These are phyloP conservation scores for Pseudonaja textilis DNA, from an alignment of 2,113 vertebrate species.

Conservation along the genomic window DNA sequence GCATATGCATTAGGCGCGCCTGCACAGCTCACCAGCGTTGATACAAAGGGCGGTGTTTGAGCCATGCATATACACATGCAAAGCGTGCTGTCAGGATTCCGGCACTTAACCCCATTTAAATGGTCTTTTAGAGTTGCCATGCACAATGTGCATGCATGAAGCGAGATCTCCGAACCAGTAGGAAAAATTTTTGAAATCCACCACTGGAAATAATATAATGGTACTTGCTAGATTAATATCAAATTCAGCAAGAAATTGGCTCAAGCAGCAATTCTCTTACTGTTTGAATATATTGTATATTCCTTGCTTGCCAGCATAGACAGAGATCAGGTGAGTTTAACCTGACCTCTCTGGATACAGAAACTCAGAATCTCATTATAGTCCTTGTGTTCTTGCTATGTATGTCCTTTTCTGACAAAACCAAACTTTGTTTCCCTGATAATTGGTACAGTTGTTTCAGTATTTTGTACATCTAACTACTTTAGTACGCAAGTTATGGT, in stretches of 20 bases:
- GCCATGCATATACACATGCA: too few relatives aligned
- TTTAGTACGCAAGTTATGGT: neutral
- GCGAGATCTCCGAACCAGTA: too few relatives aligned
- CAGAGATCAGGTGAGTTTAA: neutral
- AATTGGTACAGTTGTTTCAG: neutral
- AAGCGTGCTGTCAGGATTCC: too few relatives aligned
- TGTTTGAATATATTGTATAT: neutral
- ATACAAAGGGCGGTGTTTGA: too few relatives aligned
- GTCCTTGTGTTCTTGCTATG: neutral
- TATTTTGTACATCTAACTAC: neutral
- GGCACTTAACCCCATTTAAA: too few relatives aligned
- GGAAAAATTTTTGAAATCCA: too few relatives aligned
- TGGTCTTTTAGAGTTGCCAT: too few relatives aligned
- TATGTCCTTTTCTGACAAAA: neutral
- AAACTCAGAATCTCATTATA: neutral
- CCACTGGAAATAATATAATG: neutral
- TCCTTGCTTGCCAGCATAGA: neutral
- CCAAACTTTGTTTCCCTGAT: neutral
- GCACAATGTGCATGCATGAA: too few relatives aligned
- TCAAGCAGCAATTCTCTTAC: neutral
- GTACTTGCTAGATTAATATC: neutral
- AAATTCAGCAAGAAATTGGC: neutral
- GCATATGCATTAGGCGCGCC: too few relatives aligned
- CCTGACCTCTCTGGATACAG: neutral
- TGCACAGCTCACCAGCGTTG: too few relatives aligned